phyloP scores from a whole-genome alignment of 2,797 vertebrate species.

The Megalops cyprinoides region DNA sequence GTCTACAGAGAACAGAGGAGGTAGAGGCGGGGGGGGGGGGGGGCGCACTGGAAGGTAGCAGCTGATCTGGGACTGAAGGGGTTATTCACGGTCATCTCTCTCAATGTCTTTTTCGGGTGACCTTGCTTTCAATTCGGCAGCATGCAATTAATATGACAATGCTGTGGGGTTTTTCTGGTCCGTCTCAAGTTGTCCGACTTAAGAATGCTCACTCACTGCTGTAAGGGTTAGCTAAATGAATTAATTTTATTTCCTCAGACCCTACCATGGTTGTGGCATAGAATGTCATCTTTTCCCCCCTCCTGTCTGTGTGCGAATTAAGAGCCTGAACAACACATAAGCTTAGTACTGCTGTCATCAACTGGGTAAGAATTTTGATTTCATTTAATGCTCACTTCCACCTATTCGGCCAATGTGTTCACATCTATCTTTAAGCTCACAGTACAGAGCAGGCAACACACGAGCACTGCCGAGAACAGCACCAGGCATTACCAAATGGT shows the following conservation, averaged over 20 bases:
- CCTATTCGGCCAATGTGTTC: neutral
- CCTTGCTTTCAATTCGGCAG: neutral
- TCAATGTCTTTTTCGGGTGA: neutral
- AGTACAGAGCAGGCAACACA: too few relatives aligned
- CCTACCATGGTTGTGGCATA: neutral
- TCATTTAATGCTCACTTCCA: neutral
- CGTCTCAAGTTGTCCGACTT: neutral
- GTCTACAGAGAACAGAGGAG: neutral
- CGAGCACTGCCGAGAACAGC: neutral
- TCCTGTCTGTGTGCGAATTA: neutral
- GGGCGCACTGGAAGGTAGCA: neutral
- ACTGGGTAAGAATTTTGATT: neutral
- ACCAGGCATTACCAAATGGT: neutral
- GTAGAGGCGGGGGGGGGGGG: too few relatives aligned
- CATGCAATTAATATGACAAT: neutral
- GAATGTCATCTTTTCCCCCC: neutral
- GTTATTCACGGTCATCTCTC: conserved; percentile 14
- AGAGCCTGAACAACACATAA: neutral
- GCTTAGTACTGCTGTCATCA: neutral
- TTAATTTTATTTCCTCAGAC: neutral
- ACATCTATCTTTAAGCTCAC: neutral
- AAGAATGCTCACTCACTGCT: neutral
- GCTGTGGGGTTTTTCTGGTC: neutral
- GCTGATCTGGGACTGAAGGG: conserved; percentile 9
- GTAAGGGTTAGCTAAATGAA: neutral